phyloP scores from a whole-genome alignment of 2,888 invertebrate genomes.

The Malthinus flaveolus region DNA sequence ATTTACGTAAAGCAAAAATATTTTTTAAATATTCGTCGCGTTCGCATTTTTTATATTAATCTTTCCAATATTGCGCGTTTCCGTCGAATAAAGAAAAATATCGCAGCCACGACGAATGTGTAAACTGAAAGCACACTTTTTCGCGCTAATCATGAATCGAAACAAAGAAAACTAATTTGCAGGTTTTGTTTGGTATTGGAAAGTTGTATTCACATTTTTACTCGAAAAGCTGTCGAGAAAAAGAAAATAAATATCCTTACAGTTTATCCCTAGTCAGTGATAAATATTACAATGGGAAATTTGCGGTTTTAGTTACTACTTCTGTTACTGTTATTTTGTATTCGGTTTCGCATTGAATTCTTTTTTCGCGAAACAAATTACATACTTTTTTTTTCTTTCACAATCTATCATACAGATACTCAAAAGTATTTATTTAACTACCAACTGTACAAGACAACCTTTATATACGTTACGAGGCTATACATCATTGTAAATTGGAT shows the following conservation, averaged over 20 bases:
- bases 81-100: slow-evolving; percentile 5
- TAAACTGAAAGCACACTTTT: background rate
- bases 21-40: background rate
- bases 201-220: slow-evolving; percentile 16
- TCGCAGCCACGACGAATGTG: slow-evolving; percentile 4
- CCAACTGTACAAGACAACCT: slow-evolving; percentile 15
- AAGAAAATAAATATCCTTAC: slow-evolving; percentile 10
- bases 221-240: slow-evolving; percentile 1
- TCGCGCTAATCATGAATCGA: slow-evolving; percentile 2
- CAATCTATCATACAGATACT: too few species aligned
- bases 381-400: too few species aligned
- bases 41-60: background rate
- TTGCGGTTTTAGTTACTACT: slow-evolving; percentile 1
- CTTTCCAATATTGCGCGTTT: background rate
- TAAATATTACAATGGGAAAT: slow-evolving; percentile 10
- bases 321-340: background rate
- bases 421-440: too few species aligned
- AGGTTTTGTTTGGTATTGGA: slow-evolving; percentile 13
- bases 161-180: slow-evolving; percentile 20
- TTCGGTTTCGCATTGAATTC: too few species aligned
- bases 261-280: slow-evolving; percentile 5
- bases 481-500: slow-evolving; percentile 29
- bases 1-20: slow-evolving; percentile 3
- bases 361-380: too few species aligned
- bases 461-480: slow-evolving; percentile 16